phyloP scores from a whole-genome alignment of 2,797 vertebrate genomes.

The Novumbra hubbsi region DNA sequence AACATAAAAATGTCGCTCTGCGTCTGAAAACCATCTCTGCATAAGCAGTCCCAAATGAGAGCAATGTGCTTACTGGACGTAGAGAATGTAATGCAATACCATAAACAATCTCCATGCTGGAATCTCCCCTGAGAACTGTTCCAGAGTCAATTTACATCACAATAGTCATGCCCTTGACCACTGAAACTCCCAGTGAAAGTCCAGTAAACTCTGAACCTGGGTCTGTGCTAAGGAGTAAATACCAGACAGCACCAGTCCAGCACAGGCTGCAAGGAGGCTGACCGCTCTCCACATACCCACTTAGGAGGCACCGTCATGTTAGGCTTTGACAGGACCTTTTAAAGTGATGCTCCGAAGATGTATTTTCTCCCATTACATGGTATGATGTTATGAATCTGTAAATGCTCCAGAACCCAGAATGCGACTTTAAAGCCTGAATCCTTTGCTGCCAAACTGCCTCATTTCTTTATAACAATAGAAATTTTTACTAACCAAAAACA shows the following conservation, averaged over 20 bases:
- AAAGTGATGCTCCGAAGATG: no score
- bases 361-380: no score
- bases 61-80: neutral
- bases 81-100: neutral
- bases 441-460: no score
- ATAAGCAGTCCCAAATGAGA: neutral
- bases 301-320: neutral
- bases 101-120: constrained; percentile 12
- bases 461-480: no score
- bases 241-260: neutral
- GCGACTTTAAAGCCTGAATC: no score
- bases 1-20: neutral
- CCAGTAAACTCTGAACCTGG: neutral
- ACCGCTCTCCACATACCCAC: neutral
- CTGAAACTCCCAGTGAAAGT: neutral
- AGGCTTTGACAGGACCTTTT: neutral
- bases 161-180: neutral
- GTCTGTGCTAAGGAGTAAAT: neutral
- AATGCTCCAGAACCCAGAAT: no score
- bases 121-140: constrained; percentile 13
- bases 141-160: neutral
- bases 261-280: neutral
- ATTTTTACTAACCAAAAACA: no score
- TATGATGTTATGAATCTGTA: no score
- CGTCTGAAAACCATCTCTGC: neutral